Evolutionary conservation across 2,888 invertebrate species (phyloP).

Genomic region (Sminthurinus aureus): DNA sequence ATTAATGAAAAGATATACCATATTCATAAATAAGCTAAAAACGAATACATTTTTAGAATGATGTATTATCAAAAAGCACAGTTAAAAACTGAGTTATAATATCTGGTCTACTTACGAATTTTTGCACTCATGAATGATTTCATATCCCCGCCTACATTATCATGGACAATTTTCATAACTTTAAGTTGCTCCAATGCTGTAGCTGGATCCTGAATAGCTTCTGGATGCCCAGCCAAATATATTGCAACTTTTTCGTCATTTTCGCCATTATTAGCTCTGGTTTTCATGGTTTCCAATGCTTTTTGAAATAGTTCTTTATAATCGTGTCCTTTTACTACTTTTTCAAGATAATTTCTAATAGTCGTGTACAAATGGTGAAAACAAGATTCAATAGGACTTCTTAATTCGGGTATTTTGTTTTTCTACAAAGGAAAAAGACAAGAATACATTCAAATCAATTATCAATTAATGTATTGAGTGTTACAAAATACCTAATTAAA

Average conservation of each 20-base stretch:
- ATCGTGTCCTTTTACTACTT: not conserved
- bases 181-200: constrained; percentile 35
- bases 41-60: too few species aligned
- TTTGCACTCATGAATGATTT: constrained; percentile 9
- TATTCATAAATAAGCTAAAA: too few species aligned
- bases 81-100: not conserved
- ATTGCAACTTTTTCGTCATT: constrained; percentile 16
- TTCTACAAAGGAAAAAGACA: too few species aligned
- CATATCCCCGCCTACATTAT: not conserved
- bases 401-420: not conserved
- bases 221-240: constrained; percentile 21
- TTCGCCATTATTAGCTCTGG: not conserved
- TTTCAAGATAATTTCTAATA: constrained; percentile 31
- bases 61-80: not conserved
- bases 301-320: constrained; percentile 6
- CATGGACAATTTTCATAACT: constrained; percentile 34
- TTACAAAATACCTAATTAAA: too few species aligned
- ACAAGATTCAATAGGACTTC: constrained; percentile 26
- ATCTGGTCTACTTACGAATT: constrained; percentile 18
- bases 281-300: constrained; percentile 12
- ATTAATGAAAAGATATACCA: too few species aligned
- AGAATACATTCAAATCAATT: not conserved
- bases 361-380: constrained; percentile 27
- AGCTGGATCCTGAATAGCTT: constrained; percentile 20
- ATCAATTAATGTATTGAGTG: too few species aligned